These are phyloP conservation scores for Magallana nippona DNA, from an alignment of 2,888 invertebrate genomes.

Conservation along the genomic window DNA sequence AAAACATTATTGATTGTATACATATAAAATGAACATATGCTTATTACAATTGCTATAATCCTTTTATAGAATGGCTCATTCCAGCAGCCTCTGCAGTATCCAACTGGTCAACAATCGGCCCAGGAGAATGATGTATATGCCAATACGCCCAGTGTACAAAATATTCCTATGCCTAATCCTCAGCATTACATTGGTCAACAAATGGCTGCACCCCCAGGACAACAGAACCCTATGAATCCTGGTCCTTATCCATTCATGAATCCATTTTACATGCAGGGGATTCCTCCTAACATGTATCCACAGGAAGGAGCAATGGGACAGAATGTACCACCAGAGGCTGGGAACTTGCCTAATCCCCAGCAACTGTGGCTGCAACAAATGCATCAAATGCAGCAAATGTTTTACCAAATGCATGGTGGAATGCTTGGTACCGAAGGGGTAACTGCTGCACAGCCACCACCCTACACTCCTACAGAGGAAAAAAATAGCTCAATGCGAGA, in stretches of 20 bases:
- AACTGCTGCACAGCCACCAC: too few species aligned
- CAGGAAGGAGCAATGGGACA: conserved; percentile 15
- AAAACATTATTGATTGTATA: too few species aligned
- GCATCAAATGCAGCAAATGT: background rate
- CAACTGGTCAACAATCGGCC: background rate
- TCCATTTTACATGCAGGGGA: background rate
- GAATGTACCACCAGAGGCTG: background rate
- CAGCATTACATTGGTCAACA: background rate
- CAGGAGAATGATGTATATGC: background rate
- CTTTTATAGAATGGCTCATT: background rate
- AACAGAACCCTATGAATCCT: conserved; percentile 13
- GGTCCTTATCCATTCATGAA: background rate
- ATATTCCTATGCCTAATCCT: background rate
- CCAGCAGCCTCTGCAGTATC: background rate
- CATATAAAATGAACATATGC: too few species aligned
- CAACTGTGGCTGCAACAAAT: background rate
- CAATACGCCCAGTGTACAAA: background rate
- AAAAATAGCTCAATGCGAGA: too few species aligned
- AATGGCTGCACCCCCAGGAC: background rate
- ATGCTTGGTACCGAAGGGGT: background rate
- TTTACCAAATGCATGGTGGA: background rate
- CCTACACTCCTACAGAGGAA: too few species aligned
- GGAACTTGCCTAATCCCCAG: background rate
- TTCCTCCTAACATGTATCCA: background rate
- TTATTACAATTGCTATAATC: too few species aligned